Evolutionary conservation across 2,797 vertebrate species (phyloP).

Genomic region (Strix occidentalis): DNA sequence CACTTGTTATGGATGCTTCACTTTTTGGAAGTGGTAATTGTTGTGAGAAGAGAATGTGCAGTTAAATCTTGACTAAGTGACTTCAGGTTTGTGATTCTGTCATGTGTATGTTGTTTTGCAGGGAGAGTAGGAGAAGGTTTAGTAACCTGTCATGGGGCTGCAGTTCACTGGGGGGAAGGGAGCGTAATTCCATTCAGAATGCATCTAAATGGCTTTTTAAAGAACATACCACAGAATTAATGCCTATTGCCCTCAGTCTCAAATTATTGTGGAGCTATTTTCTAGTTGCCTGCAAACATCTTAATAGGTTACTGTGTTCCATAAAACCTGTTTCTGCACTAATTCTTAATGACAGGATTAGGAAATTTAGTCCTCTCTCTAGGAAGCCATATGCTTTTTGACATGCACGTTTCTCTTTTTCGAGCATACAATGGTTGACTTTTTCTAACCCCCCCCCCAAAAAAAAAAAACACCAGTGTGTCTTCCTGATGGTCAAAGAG

Average conservation of each 20-base stretch:
- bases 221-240: background rate
- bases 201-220: constrained; percentile 34
- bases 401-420: background rate
- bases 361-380: background rate
- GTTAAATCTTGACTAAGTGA: background rate
- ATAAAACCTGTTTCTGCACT: background rate
- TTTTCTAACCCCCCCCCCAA: too few species aligned
- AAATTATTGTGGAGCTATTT: background rate
- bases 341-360: background rate
- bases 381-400: background rate
- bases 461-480: background rate
- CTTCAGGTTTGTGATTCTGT: background rate
- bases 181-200: background rate
- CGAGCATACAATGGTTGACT: too few species aligned
- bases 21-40: background rate
- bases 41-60: background rate
- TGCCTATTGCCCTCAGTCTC: background rate
- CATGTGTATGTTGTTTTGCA: background rate
- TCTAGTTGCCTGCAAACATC: background rate
- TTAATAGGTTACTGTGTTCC: background rate
- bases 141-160: background rate
- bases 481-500: background rate
- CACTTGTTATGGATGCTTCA: background rate
- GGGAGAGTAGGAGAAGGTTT: background rate
- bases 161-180: background rate